Conservation (phyloP, 2,888 invertebrate genomes). For the Saturnia japonica region DNA sequence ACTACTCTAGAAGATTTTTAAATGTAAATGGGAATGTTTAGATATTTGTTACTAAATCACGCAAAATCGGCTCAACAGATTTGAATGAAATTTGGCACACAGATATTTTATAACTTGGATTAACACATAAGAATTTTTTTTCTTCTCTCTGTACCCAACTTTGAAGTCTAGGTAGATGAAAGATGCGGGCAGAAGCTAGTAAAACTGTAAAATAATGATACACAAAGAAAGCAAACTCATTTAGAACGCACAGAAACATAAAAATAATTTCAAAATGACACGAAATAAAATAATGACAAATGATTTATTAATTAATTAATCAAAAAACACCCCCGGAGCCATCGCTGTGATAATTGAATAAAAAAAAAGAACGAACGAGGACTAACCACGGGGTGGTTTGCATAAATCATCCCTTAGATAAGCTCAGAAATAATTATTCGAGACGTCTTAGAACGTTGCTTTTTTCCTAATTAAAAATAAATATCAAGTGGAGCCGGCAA, state of each 20-base stretch:
- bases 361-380: constrained; percentile 36
- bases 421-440: constrained; percentile 74
- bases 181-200: too few species aligned
- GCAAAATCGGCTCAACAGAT: too few species aligned
- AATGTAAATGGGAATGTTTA: too few species aligned
- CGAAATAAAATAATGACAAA: constrained; percentile 21
- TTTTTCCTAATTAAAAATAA: constrained; percentile 80
- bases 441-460: constrained; percentile 48
- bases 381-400: constrained; percentile 34
- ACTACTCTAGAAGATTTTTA: too few species aligned
- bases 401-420: constrained; percentile 77
- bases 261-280: not conserved
- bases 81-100: too few species aligned
- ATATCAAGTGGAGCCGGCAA: constrained; percentile 70
- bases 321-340: constrained; percentile 46
- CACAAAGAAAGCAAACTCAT: not conserved
- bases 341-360: constrained; percentile 49
- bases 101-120: too few species aligned
- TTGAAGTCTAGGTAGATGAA: too few species aligned
- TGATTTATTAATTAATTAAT: constrained; percentile 61
- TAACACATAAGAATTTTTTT: too few species aligned
- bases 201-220: not conserved
- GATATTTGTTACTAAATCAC: too few species aligned
- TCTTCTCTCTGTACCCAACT: too few species aligned
- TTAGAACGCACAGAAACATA: not conserved